These are phyloP conservation scores for Megaceryle torquata DNA, from an alignment of 2,113 vertebrate genomes.

Conservation along the genomic window DNA sequence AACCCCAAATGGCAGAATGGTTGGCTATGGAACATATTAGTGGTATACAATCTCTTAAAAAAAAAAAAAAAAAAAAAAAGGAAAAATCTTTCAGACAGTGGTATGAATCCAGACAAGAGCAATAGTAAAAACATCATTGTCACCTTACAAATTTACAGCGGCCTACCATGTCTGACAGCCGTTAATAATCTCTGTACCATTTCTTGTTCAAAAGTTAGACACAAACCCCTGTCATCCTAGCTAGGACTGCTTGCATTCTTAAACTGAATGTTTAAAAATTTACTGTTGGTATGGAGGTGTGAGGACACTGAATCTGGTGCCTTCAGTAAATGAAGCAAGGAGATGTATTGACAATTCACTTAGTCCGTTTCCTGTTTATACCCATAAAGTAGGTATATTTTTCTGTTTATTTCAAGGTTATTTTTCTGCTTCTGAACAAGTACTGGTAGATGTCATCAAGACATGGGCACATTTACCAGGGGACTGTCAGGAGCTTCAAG, in stretches of 20 bases:
- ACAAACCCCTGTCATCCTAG: not conserved
- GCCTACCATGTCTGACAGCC: not conserved
- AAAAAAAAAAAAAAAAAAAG: too few relatives aligned
- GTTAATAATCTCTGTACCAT: not conserved
- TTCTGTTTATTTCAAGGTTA: not conserved
- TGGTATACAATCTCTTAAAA: not conserved
- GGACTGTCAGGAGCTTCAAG: not conserved
- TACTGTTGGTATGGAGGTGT: not conserved
- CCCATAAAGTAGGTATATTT: not conserved
- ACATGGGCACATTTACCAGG: too few relatives aligned
- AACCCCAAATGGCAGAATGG: not conserved
- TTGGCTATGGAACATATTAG: not conserved
- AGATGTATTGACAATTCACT: not conserved
- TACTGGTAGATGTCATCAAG: not conserved
- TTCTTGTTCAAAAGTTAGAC: not conserved
- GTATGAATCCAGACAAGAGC: not conserved
- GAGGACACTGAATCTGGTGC: not conserved
- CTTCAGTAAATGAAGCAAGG: not conserved
- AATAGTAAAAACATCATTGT: not conserved
- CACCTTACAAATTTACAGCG: not conserved
- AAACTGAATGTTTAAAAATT: not conserved
- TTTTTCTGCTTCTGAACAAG: not conserved
- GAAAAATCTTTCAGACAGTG: not conserved
- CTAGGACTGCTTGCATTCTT: not conserved
- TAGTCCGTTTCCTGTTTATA: not conserved